These are phyloP conservation scores for Vannuccia rotundouncinata DNA, from an alignment of 2,888 invertebrate species.

Conservation along the genomic window DNA sequence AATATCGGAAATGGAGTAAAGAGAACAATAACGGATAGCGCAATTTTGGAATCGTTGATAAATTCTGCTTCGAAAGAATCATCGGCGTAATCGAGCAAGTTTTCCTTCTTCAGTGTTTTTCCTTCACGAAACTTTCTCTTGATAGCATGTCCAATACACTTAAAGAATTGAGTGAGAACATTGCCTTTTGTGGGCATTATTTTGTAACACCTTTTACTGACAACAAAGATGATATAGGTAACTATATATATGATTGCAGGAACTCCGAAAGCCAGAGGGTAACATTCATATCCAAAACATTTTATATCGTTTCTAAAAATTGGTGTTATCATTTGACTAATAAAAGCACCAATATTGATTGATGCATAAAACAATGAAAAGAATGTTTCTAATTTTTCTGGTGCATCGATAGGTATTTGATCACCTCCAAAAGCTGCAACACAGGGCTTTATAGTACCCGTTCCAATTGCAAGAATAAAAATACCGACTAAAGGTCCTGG, in stretches of 20 bases:
- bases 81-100: slow-evolving; percentile 81
- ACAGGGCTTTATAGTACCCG: slow-evolving; percentile 91
- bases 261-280: slow-evolving; percentile 70
- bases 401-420: slow-evolving; percentile 70
- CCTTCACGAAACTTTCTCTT: slow-evolving; percentile 3
- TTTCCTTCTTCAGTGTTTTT: slow-evolving; percentile 57
- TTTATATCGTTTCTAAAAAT: slow-evolving; percentile 46
- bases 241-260: slow-evolving; percentile 75
- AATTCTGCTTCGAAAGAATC: slow-evolving; percentile 63
- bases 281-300: slow-evolving; percentile 52
- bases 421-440: slow-evolving; percentile 91
- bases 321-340: slow-evolving; percentile 27
- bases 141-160: slow-evolving; percentile 61
- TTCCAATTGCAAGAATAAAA: slow-evolving; percentile 74
- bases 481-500: slow-evolving; percentile 64
- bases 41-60: slow-evolving; percentile 69
- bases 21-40: slow-evolving; percentile 68
- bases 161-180: slow-evolving; percentile 67
- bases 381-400: slow-evolving; percentile 69
- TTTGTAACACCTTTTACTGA: slow-evolving; percentile 24
- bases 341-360: slow-evolving; percentile 67
- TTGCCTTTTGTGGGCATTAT: slow-evolving; percentile 64
- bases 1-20: slow-evolving; percentile 82
- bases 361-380: slow-evolving; percentile 86
- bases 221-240: slow-evolving; percentile 56